Evolutionary conservation across 2,113 vertebrate genomes (phyloP).

Genomic region (Peromyscus polionotus): DNA sequence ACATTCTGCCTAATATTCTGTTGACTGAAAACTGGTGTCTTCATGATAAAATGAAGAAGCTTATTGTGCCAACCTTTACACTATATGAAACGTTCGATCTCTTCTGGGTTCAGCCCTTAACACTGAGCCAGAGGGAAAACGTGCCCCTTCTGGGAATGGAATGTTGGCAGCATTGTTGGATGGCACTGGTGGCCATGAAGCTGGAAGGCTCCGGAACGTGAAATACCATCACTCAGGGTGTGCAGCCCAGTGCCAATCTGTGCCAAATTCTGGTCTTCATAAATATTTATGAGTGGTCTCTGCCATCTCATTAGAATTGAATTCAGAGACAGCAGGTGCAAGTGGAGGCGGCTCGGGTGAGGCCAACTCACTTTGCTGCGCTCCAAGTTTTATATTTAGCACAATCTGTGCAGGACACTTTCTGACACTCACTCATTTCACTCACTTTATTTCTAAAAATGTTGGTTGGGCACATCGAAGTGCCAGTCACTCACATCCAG

Average conservation of each 20-base stretch:
- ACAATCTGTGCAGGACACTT: not conserved
- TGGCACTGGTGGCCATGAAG: slow-evolving; percentile 5
- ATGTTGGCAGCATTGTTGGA: slow-evolving; percentile 55
- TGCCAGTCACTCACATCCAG: not conserved
- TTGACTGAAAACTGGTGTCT: slow-evolving; percentile 11
- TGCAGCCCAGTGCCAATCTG: slow-evolving; percentile 37
- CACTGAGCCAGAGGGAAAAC: not conserved
- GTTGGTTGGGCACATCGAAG: not conserved
- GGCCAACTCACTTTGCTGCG: slow-evolving; percentile 52
- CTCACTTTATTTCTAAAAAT: not conserved
- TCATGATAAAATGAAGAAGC: not conserved
- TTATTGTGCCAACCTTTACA: not conserved
- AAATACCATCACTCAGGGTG: slow-evolving; percentile 70
- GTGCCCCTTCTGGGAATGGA: not conserved
- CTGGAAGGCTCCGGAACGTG: slow-evolving; percentile 53
- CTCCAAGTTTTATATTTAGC: slow-evolving; percentile 67
- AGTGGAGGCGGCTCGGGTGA: not conserved
- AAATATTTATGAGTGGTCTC: slow-evolving; percentile 75
- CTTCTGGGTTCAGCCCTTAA: slow-evolving; percentile 31
- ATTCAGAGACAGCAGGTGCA: slow-evolving; percentile 78
- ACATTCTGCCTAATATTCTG: not conserved
- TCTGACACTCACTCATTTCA: not conserved
- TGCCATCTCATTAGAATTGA: slow-evolving; percentile 80
- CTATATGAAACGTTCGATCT: not conserved
- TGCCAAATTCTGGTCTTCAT: slow-evolving; percentile 70